Conservation (phyloP, 1,140 invertebrate genomes). For the Diorhabda elongata region DNA sequence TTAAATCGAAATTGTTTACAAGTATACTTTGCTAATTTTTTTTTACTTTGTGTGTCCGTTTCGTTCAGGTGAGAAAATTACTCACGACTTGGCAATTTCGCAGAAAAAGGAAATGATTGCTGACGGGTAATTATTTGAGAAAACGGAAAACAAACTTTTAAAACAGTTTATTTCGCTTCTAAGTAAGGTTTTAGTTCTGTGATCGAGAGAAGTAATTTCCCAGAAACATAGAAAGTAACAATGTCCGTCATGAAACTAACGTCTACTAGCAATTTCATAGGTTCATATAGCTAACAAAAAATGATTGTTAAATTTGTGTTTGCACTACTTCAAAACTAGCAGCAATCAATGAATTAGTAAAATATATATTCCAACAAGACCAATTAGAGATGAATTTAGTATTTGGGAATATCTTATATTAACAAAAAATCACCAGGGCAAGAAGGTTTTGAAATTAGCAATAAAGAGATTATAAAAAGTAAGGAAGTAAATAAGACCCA, state of each 20-base stretch:
- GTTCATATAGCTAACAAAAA: background rate
- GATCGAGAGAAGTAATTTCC: background rate
- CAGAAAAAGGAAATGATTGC: background rate
- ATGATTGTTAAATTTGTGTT: background rate
- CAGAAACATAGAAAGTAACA: background rate
- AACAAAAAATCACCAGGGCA: too few species aligned
- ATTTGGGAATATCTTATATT: too few species aligned
- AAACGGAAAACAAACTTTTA: background rate
- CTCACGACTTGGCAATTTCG: background rate
- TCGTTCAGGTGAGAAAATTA: background rate
- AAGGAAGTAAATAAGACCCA: too few species aligned
- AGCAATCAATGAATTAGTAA: background rate
- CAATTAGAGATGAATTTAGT: background rate
- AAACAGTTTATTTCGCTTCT: slow-evolving; percentile 2
- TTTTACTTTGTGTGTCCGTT: background rate
- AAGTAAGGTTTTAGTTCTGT: background rate
- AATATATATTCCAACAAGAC: background rate
- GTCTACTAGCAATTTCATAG: background rate
- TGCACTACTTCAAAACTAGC: background rate
- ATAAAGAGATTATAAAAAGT: too few species aligned
- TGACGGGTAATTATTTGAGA: background rate
- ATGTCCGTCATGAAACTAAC: background rate
- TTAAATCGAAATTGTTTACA: slow-evolving; percentile 1
- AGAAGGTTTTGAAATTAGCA: too few species aligned
- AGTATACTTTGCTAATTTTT: background rate